Conservation (phyloP, 1,140 invertebrate species). For the Hermatobates lingyangjiaoensis region DNA sequence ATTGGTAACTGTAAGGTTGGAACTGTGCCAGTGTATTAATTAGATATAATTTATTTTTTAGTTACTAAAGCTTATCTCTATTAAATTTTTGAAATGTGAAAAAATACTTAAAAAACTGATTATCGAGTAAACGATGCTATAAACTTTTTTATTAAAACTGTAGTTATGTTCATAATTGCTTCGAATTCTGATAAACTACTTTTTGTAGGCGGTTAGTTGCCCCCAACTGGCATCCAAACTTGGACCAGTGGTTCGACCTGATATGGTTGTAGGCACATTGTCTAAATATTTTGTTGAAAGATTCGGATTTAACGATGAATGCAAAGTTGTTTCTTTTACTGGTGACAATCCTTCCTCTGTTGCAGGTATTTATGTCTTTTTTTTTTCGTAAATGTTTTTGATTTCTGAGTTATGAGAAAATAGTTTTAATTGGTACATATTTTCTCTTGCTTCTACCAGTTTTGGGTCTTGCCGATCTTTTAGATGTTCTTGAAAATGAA, state of each 20-base stretch:
- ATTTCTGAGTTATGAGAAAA: no score
- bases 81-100: no score
- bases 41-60: no score
- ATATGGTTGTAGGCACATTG: conserved; percentile 47
- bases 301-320: conserved; percentile 54
- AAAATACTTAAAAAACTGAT: no score
- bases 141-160: not conserved
- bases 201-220: conserved; percentile 24
- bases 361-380: conserved; percentile 33
- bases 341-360: conserved; percentile 84
- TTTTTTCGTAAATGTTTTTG: not conserved
- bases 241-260: conserved; percentile 47
- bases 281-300: conserved; percentile 24
- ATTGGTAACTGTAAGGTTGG: no score
- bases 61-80: no score
- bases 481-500: no score
- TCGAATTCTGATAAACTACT: conserved; percentile 41
- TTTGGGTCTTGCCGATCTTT: no score
- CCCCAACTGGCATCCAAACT: conserved; percentile 46
- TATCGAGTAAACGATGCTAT: no score
- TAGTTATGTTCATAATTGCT: conserved; percentile 42
- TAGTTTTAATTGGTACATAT: no score
- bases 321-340: conserved; percentile 71
- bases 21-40: no score
- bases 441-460: no score